phyloP scores from a whole-genome alignment of 2,888 invertebrate genomes.

The Euspilapteryx auroguttella region DNA sequence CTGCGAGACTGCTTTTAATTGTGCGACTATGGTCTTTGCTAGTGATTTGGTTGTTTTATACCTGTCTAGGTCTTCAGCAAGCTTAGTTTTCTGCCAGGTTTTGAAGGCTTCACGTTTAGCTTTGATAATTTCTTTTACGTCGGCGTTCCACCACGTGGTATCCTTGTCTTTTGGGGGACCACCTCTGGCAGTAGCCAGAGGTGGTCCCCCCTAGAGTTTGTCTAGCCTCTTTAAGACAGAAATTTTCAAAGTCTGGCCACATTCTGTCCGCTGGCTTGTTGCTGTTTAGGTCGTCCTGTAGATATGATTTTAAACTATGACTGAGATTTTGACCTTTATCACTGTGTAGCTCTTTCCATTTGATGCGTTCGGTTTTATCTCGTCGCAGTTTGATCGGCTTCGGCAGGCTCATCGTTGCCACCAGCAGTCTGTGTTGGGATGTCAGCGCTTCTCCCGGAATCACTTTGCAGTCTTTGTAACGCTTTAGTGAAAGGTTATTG shows the following conservation, averaged over 20 bases:
- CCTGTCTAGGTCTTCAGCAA: conserved; percentile 4
- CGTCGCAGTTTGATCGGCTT: background rate
- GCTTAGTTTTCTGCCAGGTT: conserved; percentile 7
- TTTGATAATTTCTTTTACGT: conserved; percentile 2
- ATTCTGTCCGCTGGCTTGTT: too few relatives aligned
- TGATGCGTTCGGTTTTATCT: conserved; percentile 1
- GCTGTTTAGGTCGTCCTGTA: too few relatives aligned
- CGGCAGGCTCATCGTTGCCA: background rate
- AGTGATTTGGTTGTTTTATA: conserved; percentile 6
- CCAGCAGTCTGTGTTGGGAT: background rate
- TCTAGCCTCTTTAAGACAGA: conserved; percentile 1
- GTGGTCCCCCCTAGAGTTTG: conserved; percentile 3
- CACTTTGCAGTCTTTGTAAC: background rate
- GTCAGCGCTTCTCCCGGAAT: background rate
- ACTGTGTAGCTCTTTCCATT: background rate
- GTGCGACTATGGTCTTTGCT: conserved; percentile 6
- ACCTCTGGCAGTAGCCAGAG: conserved; percentile 3
- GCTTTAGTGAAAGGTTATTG: background rate
- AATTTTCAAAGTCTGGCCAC: conserved; percentile 1
- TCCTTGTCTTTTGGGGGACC: conserved; percentile 3
- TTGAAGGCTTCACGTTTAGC: conserved; percentile 8
- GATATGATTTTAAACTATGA: too few relatives aligned
- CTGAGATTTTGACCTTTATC: too few relatives aligned
- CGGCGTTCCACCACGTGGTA: conserved; percentile 6
- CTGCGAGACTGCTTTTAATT: conserved; percentile 4